phyloP scores from a whole-genome alignment of 2,888 invertebrate genomes.

The Agriopis aurantiaria region DNA sequence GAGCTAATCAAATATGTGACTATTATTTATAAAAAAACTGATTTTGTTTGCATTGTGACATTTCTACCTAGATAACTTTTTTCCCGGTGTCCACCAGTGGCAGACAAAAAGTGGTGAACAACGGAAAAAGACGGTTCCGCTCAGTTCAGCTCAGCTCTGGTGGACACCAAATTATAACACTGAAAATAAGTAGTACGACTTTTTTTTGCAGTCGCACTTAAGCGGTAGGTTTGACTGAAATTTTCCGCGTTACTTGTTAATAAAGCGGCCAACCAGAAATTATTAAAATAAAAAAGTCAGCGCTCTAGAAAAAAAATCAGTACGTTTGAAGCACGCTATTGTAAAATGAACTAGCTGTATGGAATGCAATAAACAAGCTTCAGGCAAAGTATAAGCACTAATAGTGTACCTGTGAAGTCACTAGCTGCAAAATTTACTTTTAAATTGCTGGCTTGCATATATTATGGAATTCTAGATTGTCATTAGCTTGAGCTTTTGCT shows the following conservation, averaged over 20 bases:
- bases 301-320: slow-evolving; percentile 38
- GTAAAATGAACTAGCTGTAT: slow-evolving; percentile 30
- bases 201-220: neutral
- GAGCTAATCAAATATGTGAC: too few species aligned
- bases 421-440: slow-evolving; percentile 12
- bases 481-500: neutral
- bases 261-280: slow-evolving; percentile 59
- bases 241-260: slow-evolving; percentile 55
- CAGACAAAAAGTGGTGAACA: too few species aligned
- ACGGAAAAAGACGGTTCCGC: too few species aligned
- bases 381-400: neutral
- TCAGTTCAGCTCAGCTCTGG: too few species aligned
- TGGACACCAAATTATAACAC: too few species aligned
- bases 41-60: too few species aligned
- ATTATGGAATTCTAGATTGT: neutral
- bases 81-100: too few species aligned
- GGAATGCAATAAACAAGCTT: slow-evolving; percentile 26
- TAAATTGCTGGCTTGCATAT: slow-evolving; percentile 17
- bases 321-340: slow-evolving; percentile 33
- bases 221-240: slow-evolving; percentile 1
- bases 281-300: slow-evolving; percentile 57
- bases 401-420: slow-evolving; percentile 15
- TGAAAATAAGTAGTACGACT: too few species aligned
- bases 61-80: too few species aligned
- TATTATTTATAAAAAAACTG: too few species aligned